Base-by-base conservation (phyloP, 2,113 vertebrate species). In the Tachysurus fulvidraco region DNA sequence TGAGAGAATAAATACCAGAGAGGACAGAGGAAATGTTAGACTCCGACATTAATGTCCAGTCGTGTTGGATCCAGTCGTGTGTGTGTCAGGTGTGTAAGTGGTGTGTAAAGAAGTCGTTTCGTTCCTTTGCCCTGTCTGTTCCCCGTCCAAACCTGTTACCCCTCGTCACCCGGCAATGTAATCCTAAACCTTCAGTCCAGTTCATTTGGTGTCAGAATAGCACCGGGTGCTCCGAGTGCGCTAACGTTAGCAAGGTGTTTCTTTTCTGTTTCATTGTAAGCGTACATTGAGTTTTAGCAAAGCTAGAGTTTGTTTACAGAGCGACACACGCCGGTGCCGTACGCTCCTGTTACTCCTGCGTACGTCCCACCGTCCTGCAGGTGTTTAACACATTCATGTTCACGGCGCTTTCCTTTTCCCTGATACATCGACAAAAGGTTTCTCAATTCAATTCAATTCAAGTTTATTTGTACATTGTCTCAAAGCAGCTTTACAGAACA, bases 111-210 rank as follows among this genome's bases (percentile, higher is more conserved):
- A 60, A 17, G 54, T 41, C 28, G 62, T 25, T 80, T 67, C 80
- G 59, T 80, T 28, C 30, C n/a, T 52, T 57, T 41, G 41, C 65
- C 54, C 52, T 41, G 67, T 54, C 28, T 54, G 85, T 23, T 57
- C 74, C 69, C 76, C 9, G 69, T 84, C 67, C 28, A 46, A 74
- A 80, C 82, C 52, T 81, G 69, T 85, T 86, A 65, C 17, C 71
- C 44, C 82, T 41, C 77, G 69, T 85, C 84, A 65, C 17, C 71
- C 44, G 73, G 71, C 81, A 64, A 60, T 50, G 65, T 89, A 89
- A 91, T 87, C 88, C 87, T 88, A 91, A 90, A 90, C 89, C 82
- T 64, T 85, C 88, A 76, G 81, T 86, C 90, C 90, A 84, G 59
- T 88, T 88, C 86, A 91, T 86, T 83, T 83, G 77, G 80, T 79